Conservation (phyloP, 2,113 vertebrate genomes). For the Brachionichthys hirsutus region DNA sequence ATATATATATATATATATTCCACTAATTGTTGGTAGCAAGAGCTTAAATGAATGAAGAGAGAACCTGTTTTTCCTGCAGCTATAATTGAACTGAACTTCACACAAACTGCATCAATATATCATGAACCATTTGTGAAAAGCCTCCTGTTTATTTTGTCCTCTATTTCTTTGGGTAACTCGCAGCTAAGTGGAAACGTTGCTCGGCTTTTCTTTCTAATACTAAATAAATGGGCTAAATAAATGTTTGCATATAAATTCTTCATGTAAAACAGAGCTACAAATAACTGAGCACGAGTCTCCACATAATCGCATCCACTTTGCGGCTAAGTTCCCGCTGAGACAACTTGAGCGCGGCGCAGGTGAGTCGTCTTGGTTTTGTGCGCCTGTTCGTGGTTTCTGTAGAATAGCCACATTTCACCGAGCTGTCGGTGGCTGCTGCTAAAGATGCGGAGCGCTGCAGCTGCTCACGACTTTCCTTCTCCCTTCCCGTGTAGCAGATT, state of each 20-base stretch:
- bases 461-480: conserved; percentile 22
- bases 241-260: conserved; percentile 20
- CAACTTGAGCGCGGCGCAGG: conserved; percentile 48
- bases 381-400: conserved; percentile 20
- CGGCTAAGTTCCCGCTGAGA: conserved; percentile 16
- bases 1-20: conserved; percentile 40
- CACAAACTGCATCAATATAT: conserved; percentile 1
- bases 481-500: conserved; percentile 62
- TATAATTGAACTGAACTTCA: conserved; percentile 22
- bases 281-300: conserved; percentile 10
- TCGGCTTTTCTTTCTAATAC: conserved; percentile 60
- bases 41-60: conserved; percentile 15
- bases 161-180: conserved; percentile 24
- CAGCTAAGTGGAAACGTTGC: conserved; percentile 33
- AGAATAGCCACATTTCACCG: conserved; percentile 19
- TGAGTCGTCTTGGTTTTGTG: conserved; percentile 62
- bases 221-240: conserved; percentile 62
- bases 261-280: too few species aligned
- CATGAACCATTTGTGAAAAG: conserved; percentile 15
- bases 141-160: conserved; percentile 36
- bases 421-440: conserved; percentile 8
- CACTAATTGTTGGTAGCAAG: conserved; percentile 18
- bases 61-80: conserved; percentile 10
- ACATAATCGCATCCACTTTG: conserved; percentile 16
- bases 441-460: conserved; percentile 3